Percentiles rank a stretch among this genome's conserved stretches.
Conservation (phyloP, 37 sponge, comb jelly and placozoan genomes). For the Ephydatia muelleri region DNA sequence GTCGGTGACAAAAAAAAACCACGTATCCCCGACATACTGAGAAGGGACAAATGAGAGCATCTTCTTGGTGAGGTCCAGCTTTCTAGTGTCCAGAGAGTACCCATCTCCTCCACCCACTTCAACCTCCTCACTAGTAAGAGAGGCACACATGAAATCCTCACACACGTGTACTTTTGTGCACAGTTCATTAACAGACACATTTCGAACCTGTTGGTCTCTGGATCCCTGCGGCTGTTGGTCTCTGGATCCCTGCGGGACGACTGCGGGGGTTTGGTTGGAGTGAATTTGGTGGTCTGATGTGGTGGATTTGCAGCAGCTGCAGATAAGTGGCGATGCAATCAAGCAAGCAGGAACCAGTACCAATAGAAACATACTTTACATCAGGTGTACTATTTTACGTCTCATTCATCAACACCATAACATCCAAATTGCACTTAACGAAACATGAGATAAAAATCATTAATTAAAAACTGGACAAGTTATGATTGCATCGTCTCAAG, state of each 20-base stretch:
- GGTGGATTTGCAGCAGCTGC: conserved; percentile 13
- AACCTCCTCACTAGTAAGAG: background rate
- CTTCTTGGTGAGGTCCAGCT: conserved; percentile 30
- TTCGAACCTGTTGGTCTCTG: too few relatives aligned
- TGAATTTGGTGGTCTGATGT: conserved; percentile 26
- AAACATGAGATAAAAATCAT: too few relatives aligned
- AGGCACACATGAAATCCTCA: background rate
- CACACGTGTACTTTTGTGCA: too few relatives aligned
- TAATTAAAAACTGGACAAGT: too few relatives aligned
- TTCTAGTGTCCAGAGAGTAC: conserved; percentile 24
- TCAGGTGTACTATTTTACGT: too few relatives aligned
- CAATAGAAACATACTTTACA: background rate
- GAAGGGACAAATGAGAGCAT: conserved; percentile 22
- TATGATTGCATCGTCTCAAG: too few relatives aligned
- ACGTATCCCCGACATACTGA: conserved; percentile 9
- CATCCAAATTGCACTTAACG: too few relatives aligned
- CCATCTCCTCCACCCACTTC: background rate
- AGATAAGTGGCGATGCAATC: background rate
- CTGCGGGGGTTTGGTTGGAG: conserved; percentile 11
- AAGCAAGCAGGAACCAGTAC: background rate
- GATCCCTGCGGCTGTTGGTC: background rate
- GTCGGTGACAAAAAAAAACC: too few relatives aligned
- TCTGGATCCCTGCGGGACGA: background rate
- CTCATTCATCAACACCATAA: too few relatives aligned
- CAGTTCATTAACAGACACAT: too few relatives aligned